Evolutionary conservation across 1,140 invertebrate species (phyloP).

Genomic region (Scaptomyza hsui): DNA sequence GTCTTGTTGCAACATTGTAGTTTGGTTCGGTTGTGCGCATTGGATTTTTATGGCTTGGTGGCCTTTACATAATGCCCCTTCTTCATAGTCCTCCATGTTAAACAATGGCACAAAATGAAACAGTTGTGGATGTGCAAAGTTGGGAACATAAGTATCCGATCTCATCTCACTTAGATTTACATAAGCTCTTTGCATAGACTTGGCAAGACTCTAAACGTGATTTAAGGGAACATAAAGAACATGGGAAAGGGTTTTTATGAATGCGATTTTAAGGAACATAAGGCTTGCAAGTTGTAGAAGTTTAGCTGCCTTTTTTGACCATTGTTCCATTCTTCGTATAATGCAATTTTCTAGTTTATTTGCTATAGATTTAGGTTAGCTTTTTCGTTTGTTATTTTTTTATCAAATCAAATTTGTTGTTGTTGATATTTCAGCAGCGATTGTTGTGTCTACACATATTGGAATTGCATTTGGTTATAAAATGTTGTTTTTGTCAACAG

Average conservation of each 20-base stretch:
- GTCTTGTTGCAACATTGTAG: constrained; percentile 62
- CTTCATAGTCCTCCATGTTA: constrained; percentile 3
- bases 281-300: too few relatives aligned
- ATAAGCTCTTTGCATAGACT: neutral
- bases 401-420: constrained; percentile 60
- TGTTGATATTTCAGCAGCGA: constrained; percentile 1
- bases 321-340: constrained; percentile 11
- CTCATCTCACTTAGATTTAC: neutral
- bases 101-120: constrained; percentile 34
- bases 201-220: neutral
- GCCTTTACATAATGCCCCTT: constrained; percentile 33
- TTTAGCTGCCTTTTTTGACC: neutral
- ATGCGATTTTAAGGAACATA: too few relatives aligned
- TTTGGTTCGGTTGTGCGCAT: constrained; percentile 42
- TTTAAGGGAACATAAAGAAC: neutral
- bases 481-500: constrained; percentile 53
- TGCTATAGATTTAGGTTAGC: constrained; percentile 35
- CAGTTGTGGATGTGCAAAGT: constrained; percentile 4
- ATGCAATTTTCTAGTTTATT: constrained; percentile 59
- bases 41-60: constrained; percentile 52
- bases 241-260: neutral
- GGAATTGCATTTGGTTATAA: constrained; percentile 64
- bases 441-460: constrained; percentile 32
- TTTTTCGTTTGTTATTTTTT: constrained; percentile 57
- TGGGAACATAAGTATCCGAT: neutral